A percentile compares a stretch with the other conserved stretches of the same genome.
Conservation (phyloP, 1,140 invertebrate species). For the Diorhabda elongata region DNA sequence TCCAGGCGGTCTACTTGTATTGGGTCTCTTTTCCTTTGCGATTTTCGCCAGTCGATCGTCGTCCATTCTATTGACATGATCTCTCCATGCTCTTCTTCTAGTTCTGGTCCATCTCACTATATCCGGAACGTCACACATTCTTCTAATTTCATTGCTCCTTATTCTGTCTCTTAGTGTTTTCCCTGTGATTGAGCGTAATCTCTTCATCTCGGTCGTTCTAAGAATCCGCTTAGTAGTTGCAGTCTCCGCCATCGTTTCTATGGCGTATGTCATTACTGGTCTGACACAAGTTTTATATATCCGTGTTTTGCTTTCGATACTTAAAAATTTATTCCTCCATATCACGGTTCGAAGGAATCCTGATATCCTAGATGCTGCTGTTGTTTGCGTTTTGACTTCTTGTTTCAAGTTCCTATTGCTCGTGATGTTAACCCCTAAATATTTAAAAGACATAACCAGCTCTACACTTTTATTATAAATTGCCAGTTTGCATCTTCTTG, state of each 20-base stretch:
- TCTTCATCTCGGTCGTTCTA: background rate
- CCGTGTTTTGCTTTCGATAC: conserved; percentile 16
- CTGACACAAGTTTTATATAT: conserved; percentile 23
- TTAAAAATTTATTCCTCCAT: conserved; percentile 16
- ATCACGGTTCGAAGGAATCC: no score
- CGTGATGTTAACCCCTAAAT: no score
- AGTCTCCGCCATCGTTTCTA: conserved; percentile 8
- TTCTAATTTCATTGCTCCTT: conserved; percentile 8
- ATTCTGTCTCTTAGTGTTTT: conserved; percentile 18
- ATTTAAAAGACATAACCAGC: no score
- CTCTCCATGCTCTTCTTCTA: conserved; percentile 9
- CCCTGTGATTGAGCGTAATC: conserved; percentile 10
- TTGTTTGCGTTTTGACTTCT: no score
- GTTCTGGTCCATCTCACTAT: no score
- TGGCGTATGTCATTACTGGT: conserved; percentile 19
- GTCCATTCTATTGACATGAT: conserved; percentile 19
- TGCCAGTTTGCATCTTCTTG: no score
- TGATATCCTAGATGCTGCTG: no score
- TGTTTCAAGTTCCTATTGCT: no score
- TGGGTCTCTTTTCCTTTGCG: background rate
- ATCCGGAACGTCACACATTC: no score
- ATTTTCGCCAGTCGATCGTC: conserved; percentile 9
- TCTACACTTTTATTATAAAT: no score
- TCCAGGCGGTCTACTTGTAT: background rate
- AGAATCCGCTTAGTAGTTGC: background rate